These are phyloP conservation scores for Nasua narica DNA, from an alignment of 2,797 vertebrate genomes.

Conservation along the genomic window DNA sequence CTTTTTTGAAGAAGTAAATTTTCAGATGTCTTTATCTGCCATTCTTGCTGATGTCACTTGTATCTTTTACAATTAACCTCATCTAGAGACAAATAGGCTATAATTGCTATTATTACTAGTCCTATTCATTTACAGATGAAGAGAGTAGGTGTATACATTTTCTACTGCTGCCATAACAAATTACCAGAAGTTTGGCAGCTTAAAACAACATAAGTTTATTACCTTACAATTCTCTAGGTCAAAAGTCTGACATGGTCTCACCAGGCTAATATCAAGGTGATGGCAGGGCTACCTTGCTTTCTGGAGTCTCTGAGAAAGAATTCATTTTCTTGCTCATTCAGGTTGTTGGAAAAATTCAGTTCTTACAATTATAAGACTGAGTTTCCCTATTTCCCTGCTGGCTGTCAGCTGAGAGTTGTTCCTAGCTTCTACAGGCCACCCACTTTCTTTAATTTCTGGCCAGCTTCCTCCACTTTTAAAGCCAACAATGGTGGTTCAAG, in stretches of 20 bases:
- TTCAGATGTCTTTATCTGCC: background rate
- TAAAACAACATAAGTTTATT: slow-evolving; percentile 6
- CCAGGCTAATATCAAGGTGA: background rate
- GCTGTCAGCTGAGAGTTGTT: background rate
- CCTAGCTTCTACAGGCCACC: background rate
- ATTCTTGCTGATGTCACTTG: background rate
- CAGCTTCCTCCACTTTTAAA: background rate
- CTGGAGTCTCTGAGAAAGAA: background rate
- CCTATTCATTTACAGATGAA: background rate
- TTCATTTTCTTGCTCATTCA: background rate
- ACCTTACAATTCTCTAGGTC: background rate
- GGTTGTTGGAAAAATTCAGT: background rate
- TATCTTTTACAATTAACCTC: background rate
- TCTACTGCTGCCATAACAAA: slow-evolving; percentile 1
- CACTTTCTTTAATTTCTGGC: background rate
- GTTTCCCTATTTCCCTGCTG: background rate
- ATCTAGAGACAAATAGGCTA: background rate
- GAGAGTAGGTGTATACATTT: background rate
- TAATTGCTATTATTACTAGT: background rate
- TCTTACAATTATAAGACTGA: background rate
- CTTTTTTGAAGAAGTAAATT: background rate
- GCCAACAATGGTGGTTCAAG: background rate
- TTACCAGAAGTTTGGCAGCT: background rate
- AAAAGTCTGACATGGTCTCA: background rate
- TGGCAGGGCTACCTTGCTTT: background rate